Percentiles rank a stretch among this genome's conserved stretches.
Evolutionary conservation across 1,140 invertebrate species (phyloP).

Genomic region (Cecropterus lyciades): DNA sequence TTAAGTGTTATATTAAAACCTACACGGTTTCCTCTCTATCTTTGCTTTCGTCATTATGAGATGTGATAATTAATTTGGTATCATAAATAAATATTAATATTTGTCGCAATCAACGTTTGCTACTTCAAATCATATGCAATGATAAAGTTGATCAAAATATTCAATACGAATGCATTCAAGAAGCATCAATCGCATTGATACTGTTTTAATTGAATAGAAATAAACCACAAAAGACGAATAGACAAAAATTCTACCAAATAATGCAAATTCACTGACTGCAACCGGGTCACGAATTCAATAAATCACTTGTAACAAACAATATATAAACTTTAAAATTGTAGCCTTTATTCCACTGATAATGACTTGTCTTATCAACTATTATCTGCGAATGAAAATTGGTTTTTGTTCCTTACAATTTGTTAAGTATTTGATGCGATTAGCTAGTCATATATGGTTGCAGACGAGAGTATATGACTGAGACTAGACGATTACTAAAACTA

Average conservation of each 20-base stretch:
- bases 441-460: no score
- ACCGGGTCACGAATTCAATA: constrained; percentile 17
- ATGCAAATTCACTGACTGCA: neutral
- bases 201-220: constrained; percentile 27
- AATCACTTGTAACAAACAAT: constrained; percentile 14
- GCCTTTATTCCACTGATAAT: neutral
- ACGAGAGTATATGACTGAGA: no score
- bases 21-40: no score
- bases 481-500: no score
- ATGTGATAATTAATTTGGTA: no score
- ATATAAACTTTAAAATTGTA: neutral
- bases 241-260: constrained; percentile 13
- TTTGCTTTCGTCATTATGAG: no score
- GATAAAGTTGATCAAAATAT: neutral
- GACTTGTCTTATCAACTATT: neutral
- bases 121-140: constrained; percentile 1
- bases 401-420: no score
- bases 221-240: constrained; percentile 13
- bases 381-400: no score
- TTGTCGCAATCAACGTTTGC: no score
- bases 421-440: no score
- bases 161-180: neutral
- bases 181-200: constrained; percentile 5
- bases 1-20: no score
- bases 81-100: no score